Percentiles rank a stretch among this genome's conserved stretches.
These are phyloP conservation scores for Hermaeophaga mercurialis DNA, from an alignment of 2,888 invertebrate species.

Conservation along the genomic window DNA sequence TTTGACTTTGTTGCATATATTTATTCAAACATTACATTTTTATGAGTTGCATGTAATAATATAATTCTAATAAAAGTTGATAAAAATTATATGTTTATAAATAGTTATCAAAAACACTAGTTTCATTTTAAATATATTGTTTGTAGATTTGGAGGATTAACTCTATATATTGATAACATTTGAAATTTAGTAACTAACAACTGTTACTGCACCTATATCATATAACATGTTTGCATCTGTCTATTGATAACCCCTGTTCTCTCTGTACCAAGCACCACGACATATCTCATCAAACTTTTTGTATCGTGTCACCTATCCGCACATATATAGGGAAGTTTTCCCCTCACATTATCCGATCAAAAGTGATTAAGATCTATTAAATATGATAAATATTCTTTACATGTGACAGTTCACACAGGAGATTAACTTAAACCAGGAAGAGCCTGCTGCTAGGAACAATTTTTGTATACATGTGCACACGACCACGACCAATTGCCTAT, in stretches of 20 bases:
- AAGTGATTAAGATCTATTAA: slow-evolving; percentile 42
- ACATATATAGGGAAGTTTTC: slow-evolving; percentile 15
- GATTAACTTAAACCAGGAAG: slow-evolving; percentile 39
- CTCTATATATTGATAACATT: no score
- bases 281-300: not conserved
- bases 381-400: slow-evolving; percentile 43
- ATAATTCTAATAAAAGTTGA: no score
- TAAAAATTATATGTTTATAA: no score
- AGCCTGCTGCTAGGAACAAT: slow-evolving; percentile 23
- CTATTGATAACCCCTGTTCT: not conserved
- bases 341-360: slow-evolving; percentile 32
- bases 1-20: no score
- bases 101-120: no score
- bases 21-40: no score
- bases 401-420: slow-evolving; percentile 41
- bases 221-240: no score
- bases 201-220: no score
- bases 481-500: slow-evolving; percentile 29
- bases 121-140: no score
- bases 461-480: slow-evolving; percentile 26
- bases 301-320: slow-evolving; percentile 22
- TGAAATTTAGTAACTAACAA: no score
- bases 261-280: slow-evolving; percentile 12
- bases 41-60: no score
- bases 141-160: no score